Base-by-base conservation (phyloP, 2,888 invertebrate species). In the Emmelina monodactyla region DNA sequence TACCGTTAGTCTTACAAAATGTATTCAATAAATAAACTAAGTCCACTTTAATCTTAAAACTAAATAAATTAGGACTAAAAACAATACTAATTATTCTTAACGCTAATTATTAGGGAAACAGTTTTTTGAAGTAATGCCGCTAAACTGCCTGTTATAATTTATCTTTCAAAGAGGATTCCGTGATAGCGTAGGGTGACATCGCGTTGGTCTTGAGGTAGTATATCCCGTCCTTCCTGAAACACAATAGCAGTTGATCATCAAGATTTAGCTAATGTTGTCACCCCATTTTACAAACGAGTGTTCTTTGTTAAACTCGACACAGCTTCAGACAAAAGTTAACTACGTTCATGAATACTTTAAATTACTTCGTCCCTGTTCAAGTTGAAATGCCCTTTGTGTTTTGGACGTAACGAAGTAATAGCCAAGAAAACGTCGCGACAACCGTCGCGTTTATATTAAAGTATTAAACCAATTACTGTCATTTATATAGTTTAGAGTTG, bases 121-220 rank as follows among this genome's bases (percentile, higher is more conserved):
- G n/a, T n/a, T n/a, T n/a, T n/a, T n/a, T n/a, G n/a, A n/a, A n/a
- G n/a, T n/a, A n/a, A n/a, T n/a, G n/a, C n/a, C n/a, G n/a, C n/a
- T n/a, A n/a, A n/a, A n/a, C n/a, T n/a, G n/a, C n/a, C n/a, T n/a
- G n/a, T n/a, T n/a, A n/a, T n/a, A n/a, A n/a, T n/a, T n/a, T n/a
- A n/a, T n/a, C n/a, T n/a, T n/a, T n/a, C n/a, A n/a, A n/a, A n/a
- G n/a, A n/a, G n/a, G n/a, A n/a, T n/a, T n/a, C n/a, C n/a, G n/a
- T 71, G 38, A 73, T 51, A 34, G 82, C 82, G 63, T 62, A 83
- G 37, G 83, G 83, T 43, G 67, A 60, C 50, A 72, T 67, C n/a
- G 70, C 67, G 48, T 72, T 79, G 41, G 83, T 83, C 59, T 57
- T 67, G 46, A 83, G 70, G 62, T 82, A 83, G 66, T 79, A 83